Base-by-base conservation (phyloP, 64 coral and sea anemone species). In the Montipora capricornis region DNA sequence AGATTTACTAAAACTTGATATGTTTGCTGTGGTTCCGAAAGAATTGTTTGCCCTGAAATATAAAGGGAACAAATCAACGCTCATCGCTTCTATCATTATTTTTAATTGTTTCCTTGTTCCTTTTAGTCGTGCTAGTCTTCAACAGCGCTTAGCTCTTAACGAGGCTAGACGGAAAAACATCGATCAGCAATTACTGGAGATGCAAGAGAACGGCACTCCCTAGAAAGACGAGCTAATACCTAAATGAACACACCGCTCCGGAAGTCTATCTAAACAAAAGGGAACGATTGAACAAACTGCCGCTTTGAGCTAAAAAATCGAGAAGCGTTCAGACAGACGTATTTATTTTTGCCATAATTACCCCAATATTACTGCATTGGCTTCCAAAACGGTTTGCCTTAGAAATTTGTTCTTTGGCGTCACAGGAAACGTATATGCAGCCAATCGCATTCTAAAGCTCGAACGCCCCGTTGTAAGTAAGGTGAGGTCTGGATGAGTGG, bases 121-220 rank as follows among this genome's bases (percentile, higher is more conserved):
- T 70, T 81, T 80, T 76, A 97, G 95, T 88, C 95, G 95, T 24
- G 95, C 95, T 64, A 97, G 95, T 71, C 80, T 97, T 50, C 87
- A 97, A 74, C 93, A 97, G 69, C 92, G 93, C 44, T 87, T 97
- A 16, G 93, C 93, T 26, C 89, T 80, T 2, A 97, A 92, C 73
- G 95, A 97, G 81, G 88, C 87, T 22, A 79, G 95, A 62, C 71
- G 95, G 45, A 97, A 95, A 19, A 88, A 82, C n/a, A 97, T 97
- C 20, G 95, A 97, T 55, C 74, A 97, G 83, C 95, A 97, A 19
- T 50, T 97, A 74, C 78, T 90, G 53, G 89, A 95, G 58, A 95
- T 95, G 93, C 82, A 86, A 9, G 64, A 86, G 4, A 86, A 17
- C 45, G 66, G 11, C 2, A 59, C 66, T 5, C 66, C 82, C 19